Conservation (phyloP, 2,888 invertebrate species). For the Tricholauxania praeusta region DNA sequence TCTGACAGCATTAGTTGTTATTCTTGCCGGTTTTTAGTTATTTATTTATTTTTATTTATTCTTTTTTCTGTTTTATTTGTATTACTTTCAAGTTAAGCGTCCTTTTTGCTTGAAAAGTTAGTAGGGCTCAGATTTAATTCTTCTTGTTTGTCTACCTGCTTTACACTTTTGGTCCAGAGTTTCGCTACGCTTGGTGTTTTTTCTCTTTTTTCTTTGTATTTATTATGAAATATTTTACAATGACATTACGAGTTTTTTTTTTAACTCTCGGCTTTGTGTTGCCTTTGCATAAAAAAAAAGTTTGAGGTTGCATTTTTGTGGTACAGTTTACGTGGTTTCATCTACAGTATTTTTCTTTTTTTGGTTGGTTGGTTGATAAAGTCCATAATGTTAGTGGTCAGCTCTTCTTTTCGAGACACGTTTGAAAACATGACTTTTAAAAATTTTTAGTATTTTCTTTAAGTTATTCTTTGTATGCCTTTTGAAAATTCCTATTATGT, state of each 20-base stretch:
- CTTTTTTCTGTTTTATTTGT: neutral
- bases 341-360: constrained; percentile 29
- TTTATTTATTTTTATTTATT: neutral
- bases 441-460: too few relatives aligned
- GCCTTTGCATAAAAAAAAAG: constrained; percentile 34
- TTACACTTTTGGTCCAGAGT: constrained; percentile 25
- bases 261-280: constrained; percentile 15
- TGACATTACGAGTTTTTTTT: constrained; percentile 40
- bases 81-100: constrained; percentile 12
- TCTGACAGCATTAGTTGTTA: neutral
- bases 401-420: too few relatives aligned
- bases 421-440: too few relatives aligned
- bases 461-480: too few relatives aligned
- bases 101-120: constrained; percentile 3
- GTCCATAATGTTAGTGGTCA: too few relatives aligned
- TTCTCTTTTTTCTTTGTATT: constrained; percentile 20
- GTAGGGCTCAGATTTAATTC: constrained; percentile 5
- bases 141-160: constrained; percentile 37
- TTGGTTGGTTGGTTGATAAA: neutral
- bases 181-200: constrained; percentile 23
- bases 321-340: constrained; percentile 38
- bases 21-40: constrained; percentile 1
- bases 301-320: constrained; percentile 20
- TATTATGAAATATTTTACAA: constrained; percentile 47
- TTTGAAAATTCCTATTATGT: too few relatives aligned